Base-by-base conservation (phyloP, 37 sponge, comb jelly and placozoan species). In the Axinella damicornis region DNA sequence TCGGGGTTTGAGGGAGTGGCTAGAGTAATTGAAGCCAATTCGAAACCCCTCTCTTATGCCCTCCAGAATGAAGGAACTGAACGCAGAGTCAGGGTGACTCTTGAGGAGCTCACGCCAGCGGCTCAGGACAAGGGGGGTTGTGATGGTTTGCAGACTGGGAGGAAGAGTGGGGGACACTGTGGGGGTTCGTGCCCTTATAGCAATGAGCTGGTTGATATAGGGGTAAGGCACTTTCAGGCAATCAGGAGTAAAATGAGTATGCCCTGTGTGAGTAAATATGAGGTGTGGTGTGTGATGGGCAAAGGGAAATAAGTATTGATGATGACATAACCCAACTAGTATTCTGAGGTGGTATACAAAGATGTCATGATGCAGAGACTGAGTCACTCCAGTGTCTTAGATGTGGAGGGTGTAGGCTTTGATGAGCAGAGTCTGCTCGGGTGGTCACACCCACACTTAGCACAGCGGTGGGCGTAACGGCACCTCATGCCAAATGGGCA, bases 11-110 rank as follows among this genome's bases (percentile, higher is more conserved):
- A 76, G 77, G 24, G 24, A 24, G 34, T 17, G 36, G 36, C 33
- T 9, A 36, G 36, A 12, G 32, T 58, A 20, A 5, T 59, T 27
- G 77, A 57, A 76, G 36, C 77, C 77, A 34, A 76, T 59, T 5
- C 77, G 2, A 34, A 76, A 76, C 18, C 77, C 77, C 2, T 76
- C 24, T 2, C 25, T n/a, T 28, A 76, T 24, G 60, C 61, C 77
- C n/a, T 33, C 21, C 5, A 76, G 35, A 12, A 76, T 57, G n/a
- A 28, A 76, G 20, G n/a, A 16, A 2, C 18, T 38, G n/a, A 76
- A 76, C 33, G 33, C 37, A 15, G 30, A 28, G 38, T 76, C 77
- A 16, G 77, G 77, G 36, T 76, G 62, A 9, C 2, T 1, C 22
- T 58, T 32, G 16, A 76, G 37, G 62, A 34, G 33, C 20, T 24